Evolutionary conservation across 2,888 invertebrate species (phyloP).

Genomic region (Dendrolimus pini): DNA sequence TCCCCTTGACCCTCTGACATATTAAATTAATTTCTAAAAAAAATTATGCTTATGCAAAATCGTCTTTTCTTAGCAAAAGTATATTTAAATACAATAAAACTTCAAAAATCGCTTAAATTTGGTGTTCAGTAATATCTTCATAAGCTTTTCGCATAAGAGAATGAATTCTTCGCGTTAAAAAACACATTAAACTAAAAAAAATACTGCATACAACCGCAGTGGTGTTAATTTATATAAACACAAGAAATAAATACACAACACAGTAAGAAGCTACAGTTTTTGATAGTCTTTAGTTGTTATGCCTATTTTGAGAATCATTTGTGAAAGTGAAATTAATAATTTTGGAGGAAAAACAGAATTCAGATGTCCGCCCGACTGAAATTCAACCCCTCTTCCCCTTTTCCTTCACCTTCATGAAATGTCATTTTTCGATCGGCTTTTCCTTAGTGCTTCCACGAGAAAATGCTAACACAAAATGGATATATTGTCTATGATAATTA

Average conservation of each 20-base stretch:
- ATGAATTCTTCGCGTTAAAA: not conserved
- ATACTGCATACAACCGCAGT: constrained; percentile 15
- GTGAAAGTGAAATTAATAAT: constrained; percentile 32
- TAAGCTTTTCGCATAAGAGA: not conserved
- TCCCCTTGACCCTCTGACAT: constrained; percentile 66
- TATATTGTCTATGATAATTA: too few species aligned
- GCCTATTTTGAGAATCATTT: constrained; percentile 27
- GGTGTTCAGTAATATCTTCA: not conserved
- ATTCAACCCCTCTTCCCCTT: constrained; percentile 37
- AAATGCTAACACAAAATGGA: too few species aligned
- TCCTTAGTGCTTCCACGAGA: constrained; percentile 19
- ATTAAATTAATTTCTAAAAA: constrained; percentile 14
- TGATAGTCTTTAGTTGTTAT: constrained; percentile 15
- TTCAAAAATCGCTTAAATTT: constrained; percentile 15
- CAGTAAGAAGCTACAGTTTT: constrained; percentile 17
- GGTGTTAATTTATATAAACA: constrained; percentile 7
- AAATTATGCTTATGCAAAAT: constrained; percentile 3
- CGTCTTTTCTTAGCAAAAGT: not conserved
- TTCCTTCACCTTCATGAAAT: constrained; percentile 48
- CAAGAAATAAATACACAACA: constrained; percentile 12
- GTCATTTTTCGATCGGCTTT: constrained; percentile 63
- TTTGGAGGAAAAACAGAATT: constrained; percentile 42
- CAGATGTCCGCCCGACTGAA: constrained; percentile 40
- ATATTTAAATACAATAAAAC: not conserved
- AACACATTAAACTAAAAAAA: constrained; percentile 14